Base-by-base conservation (phyloP, 2,113 vertebrate genomes). In the Grammomys surdaster region DNA sequence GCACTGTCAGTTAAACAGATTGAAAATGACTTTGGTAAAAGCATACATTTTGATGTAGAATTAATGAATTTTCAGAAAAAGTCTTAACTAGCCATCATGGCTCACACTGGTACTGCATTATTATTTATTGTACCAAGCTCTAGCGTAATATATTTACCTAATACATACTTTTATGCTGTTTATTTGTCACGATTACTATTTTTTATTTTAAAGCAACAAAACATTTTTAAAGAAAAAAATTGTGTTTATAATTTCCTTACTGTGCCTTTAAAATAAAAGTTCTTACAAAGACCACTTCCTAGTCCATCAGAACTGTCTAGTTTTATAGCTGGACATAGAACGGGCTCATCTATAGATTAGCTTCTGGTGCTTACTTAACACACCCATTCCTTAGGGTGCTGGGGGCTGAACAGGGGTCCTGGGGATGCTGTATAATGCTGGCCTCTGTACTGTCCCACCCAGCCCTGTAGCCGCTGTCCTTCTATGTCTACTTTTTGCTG, bases 121-220 rank as follows among this genome's bases (percentile, higher is more conserved):
- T 72, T 77, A 88, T 73, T 90, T 78, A 75, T 48, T 80, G 9
- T 67, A 31, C 72, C 67, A 95, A 86, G 89, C 89, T 88, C 31
- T 82, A 40, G 17, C 17, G 40, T 14, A 91, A 92, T 73, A 73
- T 51, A 75, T 76, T 58, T 85, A 40, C n/a, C 19, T 19, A 82
- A 3, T 13, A 85, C 93, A 6, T 88, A 67, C 28, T 2, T 93
- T 72, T 54, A 24, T 94, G 54, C 81, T 93, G 4, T 69, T 95
- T 60, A 58, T 56, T 43, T 78, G 80, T 65, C 20, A 54, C 3
- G 56, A 84, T 70, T 73, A 22, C 11, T 69, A 48, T 48, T 40
- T 69, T 28, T 92, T 96, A 82, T 56, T 93, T 93, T 70, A 77
- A 77, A 90, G 13, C 58, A 73, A 84, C 78, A 69, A 28, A 81